These are phyloP conservation scores for Monopis laevigella DNA, from an alignment of 2,888 invertebrate species.

Conservation along the genomic window DNA sequence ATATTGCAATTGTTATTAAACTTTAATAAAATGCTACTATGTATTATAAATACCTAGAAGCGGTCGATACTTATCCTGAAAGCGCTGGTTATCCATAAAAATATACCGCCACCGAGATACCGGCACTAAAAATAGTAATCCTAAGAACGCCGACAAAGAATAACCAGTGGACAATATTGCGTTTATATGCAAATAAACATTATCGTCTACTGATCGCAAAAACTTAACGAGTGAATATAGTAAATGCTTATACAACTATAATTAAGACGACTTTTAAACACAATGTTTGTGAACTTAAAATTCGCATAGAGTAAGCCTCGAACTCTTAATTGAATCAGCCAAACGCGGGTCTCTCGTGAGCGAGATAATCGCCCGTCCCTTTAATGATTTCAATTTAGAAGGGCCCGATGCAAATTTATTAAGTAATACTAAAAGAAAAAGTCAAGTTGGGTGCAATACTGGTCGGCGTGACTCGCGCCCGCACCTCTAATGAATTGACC, in stretches of 20 bases:
- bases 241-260: constrained; percentile 1
- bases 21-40: too few relatives aligned
- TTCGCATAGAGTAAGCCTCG: constrained; percentile 53
- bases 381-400: constrained; percentile 64
- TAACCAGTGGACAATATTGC: neutral
- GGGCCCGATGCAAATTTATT: constrained; percentile 51
- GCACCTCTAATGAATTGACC: constrained; percentile 37
- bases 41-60: constrained; percentile 1
- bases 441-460: constrained; percentile 11
- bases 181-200: constrained; percentile 6
- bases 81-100: constrained; percentile 7
- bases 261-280: constrained; percentile 2
- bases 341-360: constrained; percentile 48
- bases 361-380: constrained; percentile 53
- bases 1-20: too few relatives aligned
- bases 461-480: constrained; percentile 9
- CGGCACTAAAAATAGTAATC: constrained; percentile 2
- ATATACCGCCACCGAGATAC: neutral
- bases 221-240: neutral
- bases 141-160: constrained; percentile 4
- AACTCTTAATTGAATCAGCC: constrained; percentile 31
- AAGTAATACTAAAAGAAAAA: constrained; percentile 26
- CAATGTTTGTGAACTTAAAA: constrained; percentile 27
- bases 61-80: neutral
- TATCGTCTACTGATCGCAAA: neutral